Conservation (phyloP, 2,888 invertebrate species). For the Chymomyza fuscimana region DNA sequence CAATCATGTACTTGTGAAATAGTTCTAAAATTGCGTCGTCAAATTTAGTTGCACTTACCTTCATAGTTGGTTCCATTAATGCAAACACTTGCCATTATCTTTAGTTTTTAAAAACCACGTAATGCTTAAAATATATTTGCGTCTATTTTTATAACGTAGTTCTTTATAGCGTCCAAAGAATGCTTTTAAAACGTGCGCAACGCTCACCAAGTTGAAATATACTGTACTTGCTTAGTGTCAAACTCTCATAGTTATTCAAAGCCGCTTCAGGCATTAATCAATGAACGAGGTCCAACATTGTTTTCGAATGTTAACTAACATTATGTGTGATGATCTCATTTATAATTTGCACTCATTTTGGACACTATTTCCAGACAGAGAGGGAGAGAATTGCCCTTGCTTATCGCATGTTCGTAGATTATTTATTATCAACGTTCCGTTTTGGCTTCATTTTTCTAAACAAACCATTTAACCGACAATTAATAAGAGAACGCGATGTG, state of each 20-base stretch:
- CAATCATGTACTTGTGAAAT: no score
- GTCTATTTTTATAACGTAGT: conserved; percentile 27
- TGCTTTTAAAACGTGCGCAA: background rate
- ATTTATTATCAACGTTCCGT: conserved; percentile 16
- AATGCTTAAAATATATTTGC: conserved; percentile 23
- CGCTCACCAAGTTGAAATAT: conserved; percentile 19
- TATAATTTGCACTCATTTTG: background rate
- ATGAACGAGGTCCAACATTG: background rate
- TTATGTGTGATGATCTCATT: background rate
- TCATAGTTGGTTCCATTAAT: conserved; percentile 57
- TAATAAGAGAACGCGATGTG: background rate
- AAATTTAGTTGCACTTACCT: conserved; percentile 35
- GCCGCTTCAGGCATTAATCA: background rate
- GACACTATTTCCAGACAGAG: background rate
- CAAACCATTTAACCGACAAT: conserved; percentile 6
- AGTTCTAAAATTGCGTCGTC: background rate
- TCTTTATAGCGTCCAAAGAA: conserved; percentile 35
- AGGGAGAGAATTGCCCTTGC: background rate
- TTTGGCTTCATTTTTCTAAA: conserved; percentile 37
- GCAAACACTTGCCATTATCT: conserved; percentile 53
- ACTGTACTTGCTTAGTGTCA: conserved; percentile 26
- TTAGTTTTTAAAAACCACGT: conserved; percentile 32
- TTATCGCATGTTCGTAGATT: background rate
- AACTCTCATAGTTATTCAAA: conserved; percentile 36
- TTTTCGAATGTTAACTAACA: background rate